Evolutionary conservation across 2,797 vertebrate species (phyloP).

Genomic region (Falco biarmicus): DNA sequence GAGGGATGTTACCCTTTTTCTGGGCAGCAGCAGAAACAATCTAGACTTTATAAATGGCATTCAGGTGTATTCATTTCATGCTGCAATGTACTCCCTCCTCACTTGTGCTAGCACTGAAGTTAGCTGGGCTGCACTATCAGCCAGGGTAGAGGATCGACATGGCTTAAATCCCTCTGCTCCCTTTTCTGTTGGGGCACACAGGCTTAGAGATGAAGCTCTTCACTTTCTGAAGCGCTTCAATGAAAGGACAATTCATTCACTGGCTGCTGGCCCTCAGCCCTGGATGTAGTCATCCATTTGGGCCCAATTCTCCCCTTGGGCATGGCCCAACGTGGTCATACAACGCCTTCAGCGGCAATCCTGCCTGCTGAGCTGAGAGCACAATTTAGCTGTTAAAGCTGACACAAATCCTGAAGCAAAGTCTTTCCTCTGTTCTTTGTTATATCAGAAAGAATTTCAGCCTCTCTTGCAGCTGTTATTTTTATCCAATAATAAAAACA

Average conservation of each 20-base stretch:
- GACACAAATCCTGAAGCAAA: constrained; percentile 30
- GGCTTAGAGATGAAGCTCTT: not conserved
- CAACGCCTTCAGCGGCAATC: not conserved
- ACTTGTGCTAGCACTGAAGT: not conserved
- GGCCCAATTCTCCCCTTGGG: not conserved
- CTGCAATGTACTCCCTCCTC: not conserved
- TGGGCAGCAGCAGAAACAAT: not conserved
- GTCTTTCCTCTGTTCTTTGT: constrained; percentile 37
- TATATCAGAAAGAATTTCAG: constrained; percentile 34
- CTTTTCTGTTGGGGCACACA: not conserved
- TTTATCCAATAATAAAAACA: constrained; percentile 45
- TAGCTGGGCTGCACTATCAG: not conserved
- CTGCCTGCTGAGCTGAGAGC: constrained; percentile 3
- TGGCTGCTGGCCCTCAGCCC: not conserved
- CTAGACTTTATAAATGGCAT: not conserved
- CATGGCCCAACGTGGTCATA: not conserved
- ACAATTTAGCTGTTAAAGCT: constrained; percentile 43
- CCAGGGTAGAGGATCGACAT: not conserved
- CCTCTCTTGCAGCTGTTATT: constrained; percentile 48
- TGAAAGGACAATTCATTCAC: not conserved
- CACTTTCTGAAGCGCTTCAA: not conserved
- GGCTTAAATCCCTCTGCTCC: not conserved
- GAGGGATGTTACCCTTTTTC: not conserved
- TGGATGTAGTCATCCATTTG: not conserved
- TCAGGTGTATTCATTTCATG: not conserved